phyloP scores from a whole-genome alignment of 2,797 vertebrate genomes.

The Rhinoraja longicauda region DNA sequence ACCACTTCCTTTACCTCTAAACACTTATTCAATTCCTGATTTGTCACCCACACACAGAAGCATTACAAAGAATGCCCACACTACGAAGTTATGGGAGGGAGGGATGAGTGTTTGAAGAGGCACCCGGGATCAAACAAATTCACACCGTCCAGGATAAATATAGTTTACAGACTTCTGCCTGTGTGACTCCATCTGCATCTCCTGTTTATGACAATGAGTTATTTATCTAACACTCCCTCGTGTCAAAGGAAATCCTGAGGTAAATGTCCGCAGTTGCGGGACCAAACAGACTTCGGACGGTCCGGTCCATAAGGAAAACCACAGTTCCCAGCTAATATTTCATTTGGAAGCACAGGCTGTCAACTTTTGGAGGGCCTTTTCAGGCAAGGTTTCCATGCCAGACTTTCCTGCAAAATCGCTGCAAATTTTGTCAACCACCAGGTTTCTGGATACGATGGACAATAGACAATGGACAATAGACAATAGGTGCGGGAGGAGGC shows the following conservation, averaged over 20 bases:
- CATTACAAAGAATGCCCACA: too few species aligned
- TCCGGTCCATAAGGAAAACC: background rate
- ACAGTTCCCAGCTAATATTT: background rate
- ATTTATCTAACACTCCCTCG: background rate
- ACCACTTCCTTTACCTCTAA: too few species aligned
- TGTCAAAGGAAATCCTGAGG: conserved; percentile 3
- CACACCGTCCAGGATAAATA: background rate
- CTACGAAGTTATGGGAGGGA: too few species aligned
- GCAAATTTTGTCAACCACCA: too few species aligned
- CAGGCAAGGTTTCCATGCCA: background rate
- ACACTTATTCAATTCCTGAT: too few species aligned
- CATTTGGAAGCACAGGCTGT: background rate
- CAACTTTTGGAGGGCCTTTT: background rate
- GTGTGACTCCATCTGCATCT: background rate
- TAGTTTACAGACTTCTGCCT: background rate
- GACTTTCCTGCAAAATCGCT: background rate
- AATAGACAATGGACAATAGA: too few species aligned
- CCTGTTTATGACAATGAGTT: conserved; percentile 10
- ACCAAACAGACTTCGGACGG: background rate
- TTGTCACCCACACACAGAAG: too few species aligned
- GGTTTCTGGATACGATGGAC: too few species aligned
- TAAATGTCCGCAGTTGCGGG: background rate
- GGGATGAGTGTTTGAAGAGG: background rate
- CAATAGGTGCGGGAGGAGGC: too few species aligned
- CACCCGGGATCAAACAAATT: background rate